Evolutionary conservation across 2,797 vertebrate species (phyloP).

Genomic region (Danionella dracula): DNA sequence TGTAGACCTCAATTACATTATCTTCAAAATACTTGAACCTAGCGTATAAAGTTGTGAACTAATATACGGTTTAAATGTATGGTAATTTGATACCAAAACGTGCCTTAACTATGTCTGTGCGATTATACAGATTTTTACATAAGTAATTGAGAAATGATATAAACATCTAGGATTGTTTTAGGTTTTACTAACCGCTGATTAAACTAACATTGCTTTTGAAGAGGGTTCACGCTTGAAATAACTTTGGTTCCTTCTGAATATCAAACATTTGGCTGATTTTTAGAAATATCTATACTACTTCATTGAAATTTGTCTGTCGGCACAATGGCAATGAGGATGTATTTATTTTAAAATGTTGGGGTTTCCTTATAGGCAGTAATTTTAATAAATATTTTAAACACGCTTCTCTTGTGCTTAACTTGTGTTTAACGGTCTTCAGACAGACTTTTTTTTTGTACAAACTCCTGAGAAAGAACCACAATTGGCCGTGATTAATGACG

Average conservation of each 20-base stretch:
- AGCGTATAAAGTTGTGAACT: constrained; percentile 1
- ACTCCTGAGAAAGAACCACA: too few species aligned
- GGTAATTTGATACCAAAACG: constrained; percentile 42
- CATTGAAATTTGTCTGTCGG: neutral
- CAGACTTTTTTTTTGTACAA: too few species aligned
- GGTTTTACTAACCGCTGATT: constrained; percentile 29
- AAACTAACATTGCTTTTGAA: constrained; percentile 3
- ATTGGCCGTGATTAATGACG: too few species aligned
- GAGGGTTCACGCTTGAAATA: constrained; percentile 18
- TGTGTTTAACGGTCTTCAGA: too few species aligned
- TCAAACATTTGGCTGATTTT: too few species aligned
- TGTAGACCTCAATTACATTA: constrained; percentile 50
- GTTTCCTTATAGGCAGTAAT: neutral
- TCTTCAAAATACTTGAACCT: neutral
- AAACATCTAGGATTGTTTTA: neutral
- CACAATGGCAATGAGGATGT: constrained; percentile 25
- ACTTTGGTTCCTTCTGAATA: neutral
- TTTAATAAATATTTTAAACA: constrained; percentile 21
- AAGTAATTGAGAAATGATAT: constrained; percentile 2
- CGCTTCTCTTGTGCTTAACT: too few species aligned
- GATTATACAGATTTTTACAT: constrained; percentile 15
- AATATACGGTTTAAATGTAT: constrained; percentile 33
- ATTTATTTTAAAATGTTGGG: constrained; percentile 32
- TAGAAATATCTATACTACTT: neutral
- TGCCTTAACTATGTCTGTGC: constrained; percentile 70